Conservation (phyloP, 2,888 invertebrate species). For the Heliconius cydno region DNA sequence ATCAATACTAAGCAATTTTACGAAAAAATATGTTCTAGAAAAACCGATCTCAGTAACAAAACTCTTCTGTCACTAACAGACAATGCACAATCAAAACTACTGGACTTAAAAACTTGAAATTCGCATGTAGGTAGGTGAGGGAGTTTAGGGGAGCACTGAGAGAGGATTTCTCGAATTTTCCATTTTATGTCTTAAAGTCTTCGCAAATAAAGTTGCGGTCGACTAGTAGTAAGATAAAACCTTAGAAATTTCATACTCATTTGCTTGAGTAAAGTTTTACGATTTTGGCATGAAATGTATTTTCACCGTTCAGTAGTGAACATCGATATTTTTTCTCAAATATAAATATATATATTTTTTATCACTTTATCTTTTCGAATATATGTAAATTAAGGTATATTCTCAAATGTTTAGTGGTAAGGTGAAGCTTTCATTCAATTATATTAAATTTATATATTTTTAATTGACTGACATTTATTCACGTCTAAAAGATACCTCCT, state of each 20-base stretch:
- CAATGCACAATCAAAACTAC: not conserved
- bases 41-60: not conserved
- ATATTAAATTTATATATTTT: too few relatives aligned
- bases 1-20: not conserved
- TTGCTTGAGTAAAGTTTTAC: constrained; percentile 22
- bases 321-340: not conserved
- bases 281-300: constrained; percentile 1
- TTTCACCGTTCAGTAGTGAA: not conserved
- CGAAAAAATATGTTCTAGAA: not conserved
- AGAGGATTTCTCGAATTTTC: not conserved
- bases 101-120: not conserved
- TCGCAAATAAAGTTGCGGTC: not conserved
- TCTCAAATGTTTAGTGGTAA: too few relatives aligned
- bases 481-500: too few relatives aligned
- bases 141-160: not conserved
- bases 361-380: not conserved
- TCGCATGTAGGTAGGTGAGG: not conserved
- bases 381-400: not conserved
- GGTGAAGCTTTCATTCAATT: too few relatives aligned
- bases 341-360: not conserved
- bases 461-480: too few relatives aligned
- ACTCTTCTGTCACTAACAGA: not conserved
- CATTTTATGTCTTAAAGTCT: not conserved
- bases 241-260: constrained; percentile 19
- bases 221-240: constrained; percentile 7